phyloP scores from a whole-genome alignment of 2,797 vertebrate genomes.

The Rhinella marina region DNA sequence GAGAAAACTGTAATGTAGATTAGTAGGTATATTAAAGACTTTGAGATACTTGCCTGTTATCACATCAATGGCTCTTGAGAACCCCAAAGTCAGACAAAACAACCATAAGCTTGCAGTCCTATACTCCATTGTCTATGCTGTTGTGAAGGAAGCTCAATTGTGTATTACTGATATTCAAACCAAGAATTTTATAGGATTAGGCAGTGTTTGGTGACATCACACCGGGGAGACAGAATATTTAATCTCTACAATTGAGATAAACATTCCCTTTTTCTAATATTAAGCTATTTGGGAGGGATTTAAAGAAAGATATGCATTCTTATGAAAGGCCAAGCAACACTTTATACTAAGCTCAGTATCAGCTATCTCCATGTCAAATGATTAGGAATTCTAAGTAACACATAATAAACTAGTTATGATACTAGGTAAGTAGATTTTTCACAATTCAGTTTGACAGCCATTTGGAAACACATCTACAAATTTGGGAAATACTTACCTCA shows the following conservation, averaged over 20 bases:
- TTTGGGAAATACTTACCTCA: no score
- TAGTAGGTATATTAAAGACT: neutral
- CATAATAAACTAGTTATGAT: neutral
- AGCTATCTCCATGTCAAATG: neutral
- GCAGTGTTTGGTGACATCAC: constrained; percentile 53
- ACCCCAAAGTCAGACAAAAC: constrained; percentile 71
- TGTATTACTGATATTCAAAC: constrained; percentile 1
- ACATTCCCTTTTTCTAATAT: constrained; percentile 32
- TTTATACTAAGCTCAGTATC: neutral
- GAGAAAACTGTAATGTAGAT: neutral
- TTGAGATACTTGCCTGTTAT: constrained; percentile 71
- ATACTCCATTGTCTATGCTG: constrained; percentile 27
- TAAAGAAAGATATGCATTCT: constrained; percentile 31
- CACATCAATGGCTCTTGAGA: constrained; percentile 62
- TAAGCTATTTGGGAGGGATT: constrained; percentile 36
- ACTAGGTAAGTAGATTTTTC: no score
- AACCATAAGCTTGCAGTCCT: constrained; percentile 66
- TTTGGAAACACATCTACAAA: no score
- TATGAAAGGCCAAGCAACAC: neutral
- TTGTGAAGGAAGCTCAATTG: neutral
- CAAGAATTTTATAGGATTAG: constrained; percentile 48
- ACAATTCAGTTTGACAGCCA: no score
- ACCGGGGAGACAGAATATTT: constrained; percentile 37
- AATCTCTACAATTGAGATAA: constrained; percentile 54
- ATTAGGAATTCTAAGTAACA: neutral